A percentile compares a stretch with the other conserved stretches of the same genome.
Conservation (phyloP, 2,888 invertebrate species). For the Barypeithes pellucidus region DNA sequence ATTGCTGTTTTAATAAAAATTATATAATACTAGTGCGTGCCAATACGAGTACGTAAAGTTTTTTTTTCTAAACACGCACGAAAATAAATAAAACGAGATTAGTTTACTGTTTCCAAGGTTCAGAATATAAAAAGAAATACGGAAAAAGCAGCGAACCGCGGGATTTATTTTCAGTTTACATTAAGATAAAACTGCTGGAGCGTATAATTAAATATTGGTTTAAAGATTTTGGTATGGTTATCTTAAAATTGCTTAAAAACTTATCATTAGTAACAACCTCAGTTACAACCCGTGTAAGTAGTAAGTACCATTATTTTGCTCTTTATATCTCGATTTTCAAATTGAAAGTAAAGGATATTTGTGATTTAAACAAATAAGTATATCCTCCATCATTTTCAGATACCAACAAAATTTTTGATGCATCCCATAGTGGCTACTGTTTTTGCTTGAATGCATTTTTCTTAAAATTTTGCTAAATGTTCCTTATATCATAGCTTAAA, state of each 20-base stretch:
- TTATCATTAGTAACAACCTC: background rate
- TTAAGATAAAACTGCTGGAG: constrained; percentile 4
- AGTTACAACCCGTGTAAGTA: background rate
- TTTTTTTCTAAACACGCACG: background rate
- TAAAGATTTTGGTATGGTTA: constrained; percentile 6
- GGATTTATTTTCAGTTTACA: background rate
- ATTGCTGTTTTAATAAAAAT: background rate
- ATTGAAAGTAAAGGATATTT: too few relatives aligned
- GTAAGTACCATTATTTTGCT: background rate
- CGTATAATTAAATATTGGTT: constrained; percentile 12
- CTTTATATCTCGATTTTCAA: background rate
- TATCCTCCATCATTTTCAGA: too few relatives aligned
- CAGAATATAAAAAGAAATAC: background rate
- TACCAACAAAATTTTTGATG: too few relatives aligned
- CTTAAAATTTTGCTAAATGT: too few relatives aligned
- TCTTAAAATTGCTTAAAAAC: constrained; percentile 9
- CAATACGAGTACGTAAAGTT: background rate
- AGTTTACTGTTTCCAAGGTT: background rate
- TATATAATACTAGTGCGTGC: background rate
- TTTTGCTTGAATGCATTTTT: too few relatives aligned
- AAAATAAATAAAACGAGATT: too few relatives aligned
- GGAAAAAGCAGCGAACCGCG: constrained; percentile 2
- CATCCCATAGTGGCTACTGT: too few relatives aligned
- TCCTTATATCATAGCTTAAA: too few relatives aligned
- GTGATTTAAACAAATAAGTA: too few relatives aligned